Evolutionary conservation across 2,888 invertebrate genomes (phyloP), one percentile per base, ranked within the genome.

Genomic region (Lottia gigantea): DNA sequence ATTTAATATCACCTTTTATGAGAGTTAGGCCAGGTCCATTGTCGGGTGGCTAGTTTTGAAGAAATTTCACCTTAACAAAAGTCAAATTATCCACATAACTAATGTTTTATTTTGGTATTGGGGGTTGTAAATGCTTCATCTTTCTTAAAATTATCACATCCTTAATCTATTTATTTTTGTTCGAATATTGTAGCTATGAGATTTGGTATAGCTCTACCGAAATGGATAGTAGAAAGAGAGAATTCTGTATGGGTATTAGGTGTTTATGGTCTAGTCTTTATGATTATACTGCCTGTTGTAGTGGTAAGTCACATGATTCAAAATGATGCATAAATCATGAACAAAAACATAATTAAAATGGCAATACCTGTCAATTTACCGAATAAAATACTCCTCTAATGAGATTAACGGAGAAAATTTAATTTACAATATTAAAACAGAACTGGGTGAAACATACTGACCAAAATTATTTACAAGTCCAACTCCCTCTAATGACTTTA

Each of bases 211-310:
- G 99, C 99, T 11, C 89, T 99, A 68, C 99, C 99, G 8, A 98
- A 98, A 69, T 99, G 99, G 99, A 97, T 99, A 88, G 97, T 99
- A 14, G 98, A 98, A 87, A 97, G 98, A 88, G 97, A 99, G 89
- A 99, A 99, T 88, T 98, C 98, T 79, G 93, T 98, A 31, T 98
- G 97, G 97, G 98, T 90, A 81, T 79, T 88, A 61, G 83, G 85
- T 63, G 83, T 83, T 7, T 88, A 88, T 78, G 97, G 95, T 6
- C 91, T 98, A 67, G 95, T 99, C 0, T 99, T 99, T 89, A 99
- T 99, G 98, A 94, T 99, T 71, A 95, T 97, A 62, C 90, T 99
- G 71, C 91, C 91, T 0, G 83, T 87, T 75, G 95, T 96, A 75
- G 91, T 91, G 80, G 91, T 91, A 80, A 84, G 90, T 84, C 26